Percentiles rank a stretch among this genome's conserved stretches.
Conservation (phyloP, 2,113 vertebrate genomes). For the Entelurus aequoreus region DNA sequence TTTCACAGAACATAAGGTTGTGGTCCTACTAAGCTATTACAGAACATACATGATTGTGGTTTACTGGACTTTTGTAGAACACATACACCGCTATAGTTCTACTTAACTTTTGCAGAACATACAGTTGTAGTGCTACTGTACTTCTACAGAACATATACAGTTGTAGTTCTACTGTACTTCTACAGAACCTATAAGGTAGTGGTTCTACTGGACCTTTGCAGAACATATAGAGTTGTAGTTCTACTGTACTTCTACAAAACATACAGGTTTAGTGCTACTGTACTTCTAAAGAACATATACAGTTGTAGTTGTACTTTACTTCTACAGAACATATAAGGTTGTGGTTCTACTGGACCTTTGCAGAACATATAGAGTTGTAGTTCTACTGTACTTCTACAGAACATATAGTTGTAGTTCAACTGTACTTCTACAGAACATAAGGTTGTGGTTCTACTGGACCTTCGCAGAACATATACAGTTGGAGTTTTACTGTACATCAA, state of each 20-base stretch:
- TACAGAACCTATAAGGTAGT: neutral
- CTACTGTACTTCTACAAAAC: neutral
- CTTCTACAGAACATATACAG: no score
- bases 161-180: no score
- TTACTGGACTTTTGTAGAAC: no score
- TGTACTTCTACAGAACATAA: neutral
- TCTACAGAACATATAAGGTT: neutral
- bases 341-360: neutral
- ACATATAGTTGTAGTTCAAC: neutral
- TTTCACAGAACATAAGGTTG: no score
- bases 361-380: neutral
- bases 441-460: neutral
- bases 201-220: neutral
- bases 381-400: neutral
- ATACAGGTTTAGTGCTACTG: neutral
- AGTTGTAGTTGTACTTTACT: neutral
- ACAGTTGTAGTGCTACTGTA: no score
- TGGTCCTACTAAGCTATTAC: no score
- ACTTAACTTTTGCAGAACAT: no score
- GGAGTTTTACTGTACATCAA: no score
- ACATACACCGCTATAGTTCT: no score
- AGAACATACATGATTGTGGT: no score
- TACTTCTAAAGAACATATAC: neutral
- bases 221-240: neutral
- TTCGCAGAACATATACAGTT: neutral